Conservation (phyloP, 2,113 vertebrate genomes). For the Puma concolor region DNA sequence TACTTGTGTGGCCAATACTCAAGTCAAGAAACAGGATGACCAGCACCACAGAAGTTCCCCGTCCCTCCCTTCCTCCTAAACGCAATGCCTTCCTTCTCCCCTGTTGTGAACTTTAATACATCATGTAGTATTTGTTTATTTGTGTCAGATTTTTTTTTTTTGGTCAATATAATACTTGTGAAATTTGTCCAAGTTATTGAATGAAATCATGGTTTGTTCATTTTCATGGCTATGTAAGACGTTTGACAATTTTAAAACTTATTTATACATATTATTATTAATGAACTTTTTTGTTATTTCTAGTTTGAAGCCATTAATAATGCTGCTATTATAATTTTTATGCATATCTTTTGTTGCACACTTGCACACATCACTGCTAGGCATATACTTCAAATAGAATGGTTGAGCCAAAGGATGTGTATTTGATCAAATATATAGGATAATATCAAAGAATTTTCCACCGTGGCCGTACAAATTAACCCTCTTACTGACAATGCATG, state of each 20-base stretch:
- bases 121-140: not conserved
- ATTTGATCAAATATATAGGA: not conserved
- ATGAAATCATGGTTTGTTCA: not conserved
- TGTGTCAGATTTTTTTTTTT: not conserved
- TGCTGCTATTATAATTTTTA: not conserved
- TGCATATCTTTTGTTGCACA: not conserved
- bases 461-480: not conserved
- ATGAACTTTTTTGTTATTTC: not conserved
- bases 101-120: not conserved
- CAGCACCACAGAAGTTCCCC: not conserved
- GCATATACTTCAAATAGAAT: not conserved
- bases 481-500: not conserved
- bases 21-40: not conserved
- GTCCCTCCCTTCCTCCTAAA: accelerated
- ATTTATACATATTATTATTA: not conserved
- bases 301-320: not conserved
- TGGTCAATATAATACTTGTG: not conserved
- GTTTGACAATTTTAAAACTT: not conserved
- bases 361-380: not conserved
- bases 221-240: not conserved
- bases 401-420: not conserved
- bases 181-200: not conserved
- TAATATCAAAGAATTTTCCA: not conserved
- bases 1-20: not conserved
- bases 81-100: accelerated